Evolutionary conservation across 2,888 invertebrate genomes (phyloP).

Genomic region (Tridacna gigas): DNA sequence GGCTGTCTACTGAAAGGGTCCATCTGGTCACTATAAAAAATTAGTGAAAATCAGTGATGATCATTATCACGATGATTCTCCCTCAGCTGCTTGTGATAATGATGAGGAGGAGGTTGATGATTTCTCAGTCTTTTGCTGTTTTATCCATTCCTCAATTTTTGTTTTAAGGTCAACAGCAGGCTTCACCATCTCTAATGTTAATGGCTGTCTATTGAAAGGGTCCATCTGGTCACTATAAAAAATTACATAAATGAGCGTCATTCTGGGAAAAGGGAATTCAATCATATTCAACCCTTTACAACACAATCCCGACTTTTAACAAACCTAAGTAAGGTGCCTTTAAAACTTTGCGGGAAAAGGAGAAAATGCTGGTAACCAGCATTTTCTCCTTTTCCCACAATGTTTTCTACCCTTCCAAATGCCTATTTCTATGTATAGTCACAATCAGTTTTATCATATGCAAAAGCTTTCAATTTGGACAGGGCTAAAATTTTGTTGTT

Average conservation of each 20-base stretch:
- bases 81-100: not conserved
- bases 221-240: constrained; percentile 95
- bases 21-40: constrained; percentile 92
- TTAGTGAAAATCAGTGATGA: not conserved
- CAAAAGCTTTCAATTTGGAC: too few species aligned
- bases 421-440: too few species aligned
- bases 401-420: too few species aligned
- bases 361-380: too few species aligned
- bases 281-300: too few species aligned
- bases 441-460: too few species aligned
- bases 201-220: constrained; percentile 96
- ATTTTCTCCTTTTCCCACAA: too few species aligned
- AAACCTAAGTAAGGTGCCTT: too few species aligned
- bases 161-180: constrained; percentile 91
- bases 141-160: constrained; percentile 91
- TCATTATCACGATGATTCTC: not conserved
- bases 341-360: too few species aligned
- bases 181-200: constrained; percentile 96
- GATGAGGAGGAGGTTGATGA: not conserved
- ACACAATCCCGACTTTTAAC: too few species aligned
- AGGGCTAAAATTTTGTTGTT: too few species aligned
- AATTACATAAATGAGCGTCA: not conserved
- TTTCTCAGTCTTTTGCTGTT: constrained; percentile 52
- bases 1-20: constrained; percentile 98
- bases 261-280: too few species aligned